Conservation (phyloP, 2,797 vertebrate species). For the Pseudotriccus pelzelni region DNA sequence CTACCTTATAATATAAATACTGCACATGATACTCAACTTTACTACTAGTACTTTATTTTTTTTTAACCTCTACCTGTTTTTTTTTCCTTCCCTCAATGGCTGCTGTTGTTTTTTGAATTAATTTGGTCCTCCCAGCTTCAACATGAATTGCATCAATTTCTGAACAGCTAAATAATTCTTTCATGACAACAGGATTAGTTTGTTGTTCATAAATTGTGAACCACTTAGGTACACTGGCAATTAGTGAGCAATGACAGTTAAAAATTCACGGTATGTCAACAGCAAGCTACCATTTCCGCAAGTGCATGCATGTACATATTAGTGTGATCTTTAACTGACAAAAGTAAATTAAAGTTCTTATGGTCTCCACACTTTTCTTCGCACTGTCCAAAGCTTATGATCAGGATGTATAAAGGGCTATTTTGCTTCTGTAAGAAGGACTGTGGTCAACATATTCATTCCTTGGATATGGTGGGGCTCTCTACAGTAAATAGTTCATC, state of each 20-base stretch:
- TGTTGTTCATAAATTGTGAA: background rate
- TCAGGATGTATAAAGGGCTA: background rate
- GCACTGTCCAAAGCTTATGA: background rate
- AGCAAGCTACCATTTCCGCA: background rate
- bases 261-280: background rate
- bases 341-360: background rate
- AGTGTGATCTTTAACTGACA: background rate
- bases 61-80: background rate
- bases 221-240: background rate
- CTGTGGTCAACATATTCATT: background rate
- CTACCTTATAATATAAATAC: background rate
- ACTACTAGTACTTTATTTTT: background rate
- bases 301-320: accelerated
- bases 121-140: background rate
- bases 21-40: background rate
- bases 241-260: background rate
- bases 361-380: background rate
- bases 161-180: background rate
- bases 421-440: background rate
- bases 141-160: background rate
- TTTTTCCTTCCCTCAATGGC: no score
- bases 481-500: background rate
- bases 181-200: background rate
- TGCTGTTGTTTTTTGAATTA: background rate
- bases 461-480: background rate